phyloP scores from a whole-genome alignment of 92 coral and sea anemone species.

The Epizoanthus ramosus region DNA sequence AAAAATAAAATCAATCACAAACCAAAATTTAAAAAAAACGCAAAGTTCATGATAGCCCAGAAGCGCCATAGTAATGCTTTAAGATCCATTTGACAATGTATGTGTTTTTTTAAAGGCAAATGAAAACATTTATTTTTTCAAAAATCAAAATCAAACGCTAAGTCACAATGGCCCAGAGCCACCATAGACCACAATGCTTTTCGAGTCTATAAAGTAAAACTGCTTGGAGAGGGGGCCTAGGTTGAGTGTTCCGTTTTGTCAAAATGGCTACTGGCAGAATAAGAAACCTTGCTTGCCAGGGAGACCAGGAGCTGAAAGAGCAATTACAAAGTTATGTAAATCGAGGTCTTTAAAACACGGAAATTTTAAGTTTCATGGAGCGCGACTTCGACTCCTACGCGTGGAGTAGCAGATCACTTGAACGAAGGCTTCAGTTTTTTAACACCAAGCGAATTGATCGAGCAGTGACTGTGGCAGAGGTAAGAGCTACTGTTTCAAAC shows the following conservation, averaged over 20 bases:
- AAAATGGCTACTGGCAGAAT: constrained; percentile 36
- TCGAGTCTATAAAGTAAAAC: constrained; percentile 9
- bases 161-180: constrained; percentile 34
- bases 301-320: constrained; percentile 25
- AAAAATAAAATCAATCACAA: constrained; percentile 5
- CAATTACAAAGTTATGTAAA: constrained; percentile 23
- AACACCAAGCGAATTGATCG: constrained; percentile 25
- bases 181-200: constrained; percentile 31
- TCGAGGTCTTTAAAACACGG: constrained; percentile 27
- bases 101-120: not conserved
- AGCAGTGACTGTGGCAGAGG: constrained; percentile 32
- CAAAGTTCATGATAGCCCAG: constrained; percentile 7
- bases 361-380: constrained; percentile 27
- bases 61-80: not conserved
- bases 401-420: constrained; percentile 22
- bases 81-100: not conserved
- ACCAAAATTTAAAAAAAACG: not conserved
- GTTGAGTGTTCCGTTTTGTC: constrained; percentile 15
- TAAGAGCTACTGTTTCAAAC: constrained; percentile 18
- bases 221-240: constrained; percentile 9
- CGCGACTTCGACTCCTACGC: constrained; percentile 21
- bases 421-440: constrained; percentile 18
- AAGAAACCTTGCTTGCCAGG: constrained; percentile 29
- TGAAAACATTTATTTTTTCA: constrained; percentile 12
- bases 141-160: constrained; percentile 7